A percentile compares a stretch with the other conserved stretches of the same genome.
These are phyloP conservation scores for Pantherophis vulpinus DNA, from an alignment of 2,797 vertebrate species.

Conservation along the genomic window DNA sequence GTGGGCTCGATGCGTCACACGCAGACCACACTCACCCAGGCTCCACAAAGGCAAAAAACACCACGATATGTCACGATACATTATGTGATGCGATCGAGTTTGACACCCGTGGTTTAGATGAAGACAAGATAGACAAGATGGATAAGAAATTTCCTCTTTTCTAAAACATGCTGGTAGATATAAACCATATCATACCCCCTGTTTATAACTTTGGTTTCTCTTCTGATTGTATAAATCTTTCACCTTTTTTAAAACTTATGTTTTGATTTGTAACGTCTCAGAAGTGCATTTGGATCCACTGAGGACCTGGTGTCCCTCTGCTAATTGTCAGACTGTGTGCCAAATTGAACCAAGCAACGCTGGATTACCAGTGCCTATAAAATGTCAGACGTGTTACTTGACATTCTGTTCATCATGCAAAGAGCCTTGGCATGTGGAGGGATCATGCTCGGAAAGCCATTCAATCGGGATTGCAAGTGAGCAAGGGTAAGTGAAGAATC, in stretches of 20 bases:
- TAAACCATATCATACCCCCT: not conserved
- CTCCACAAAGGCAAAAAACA: too few species aligned
- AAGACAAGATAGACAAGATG: not conserved
- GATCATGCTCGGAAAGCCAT: conserved; percentile 77
- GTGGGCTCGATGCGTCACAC: too few species aligned
- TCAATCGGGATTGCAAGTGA: conserved; percentile 66
- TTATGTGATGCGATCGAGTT: too few species aligned
- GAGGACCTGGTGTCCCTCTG: conserved; percentile 88
- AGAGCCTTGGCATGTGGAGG: conserved; percentile 78
- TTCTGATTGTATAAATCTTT: not conserved
- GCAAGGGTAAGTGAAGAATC: conserved; percentile 77
- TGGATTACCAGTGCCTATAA: conserved; percentile 72
- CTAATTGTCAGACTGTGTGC: conserved; percentile 90
- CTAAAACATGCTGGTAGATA: conserved; percentile 2
- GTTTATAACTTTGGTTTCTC: not conserved
- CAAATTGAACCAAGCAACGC: conserved; percentile 64
- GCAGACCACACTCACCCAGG: too few species aligned
- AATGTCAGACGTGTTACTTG: conserved; percentile 79
- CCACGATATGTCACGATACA: too few species aligned
- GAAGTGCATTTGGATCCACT: conserved; percentile 90
- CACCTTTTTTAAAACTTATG: not conserved
- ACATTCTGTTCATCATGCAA: conserved; percentile 89
- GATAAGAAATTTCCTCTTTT: not conserved
- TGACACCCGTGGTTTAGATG: not conserved
- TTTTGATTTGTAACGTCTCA: conserved; percentile 59